Percentiles rank a stretch among this genome's conserved stretches.
Evolutionary conservation across 2,888 invertebrate genomes (phyloP).

Genomic region (Tuta absoluta): DNA sequence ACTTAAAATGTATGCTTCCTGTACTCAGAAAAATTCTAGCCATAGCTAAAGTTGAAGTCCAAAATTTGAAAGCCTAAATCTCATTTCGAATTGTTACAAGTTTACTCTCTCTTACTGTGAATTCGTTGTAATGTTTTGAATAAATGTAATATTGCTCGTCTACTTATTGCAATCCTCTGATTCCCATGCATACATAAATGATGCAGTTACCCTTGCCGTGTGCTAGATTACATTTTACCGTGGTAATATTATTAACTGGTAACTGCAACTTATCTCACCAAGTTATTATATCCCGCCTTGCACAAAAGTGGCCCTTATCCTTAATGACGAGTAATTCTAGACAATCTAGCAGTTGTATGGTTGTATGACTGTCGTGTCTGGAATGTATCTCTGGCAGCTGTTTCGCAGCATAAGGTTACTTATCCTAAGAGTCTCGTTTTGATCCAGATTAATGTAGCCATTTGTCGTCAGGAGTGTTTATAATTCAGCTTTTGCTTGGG

Average conservation of each 20-base stretch:
- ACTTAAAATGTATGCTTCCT: no score
- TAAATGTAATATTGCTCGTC: not conserved
- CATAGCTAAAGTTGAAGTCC: no score
- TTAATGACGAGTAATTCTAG: constrained; percentile 44
- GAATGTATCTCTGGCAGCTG: constrained; percentile 42
- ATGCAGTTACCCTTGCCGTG: constrained; percentile 11
- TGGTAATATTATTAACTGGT: constrained; percentile 12
- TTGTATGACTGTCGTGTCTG: constrained; percentile 40
- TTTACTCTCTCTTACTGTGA: no score
- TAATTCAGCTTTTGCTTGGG: no score
- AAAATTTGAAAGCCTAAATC: no score
- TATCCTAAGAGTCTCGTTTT: constrained; percentile 40
- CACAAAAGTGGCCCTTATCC: constrained; percentile 23
- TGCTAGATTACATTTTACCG: not conserved
- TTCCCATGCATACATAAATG: constrained; percentile 12
- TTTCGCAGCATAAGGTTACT: constrained; percentile 38
- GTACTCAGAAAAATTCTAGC: no score
- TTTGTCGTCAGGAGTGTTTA: constrained; percentile 11
- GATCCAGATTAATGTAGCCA: constrained; percentile 42
- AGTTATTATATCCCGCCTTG: constrained; percentile 9
- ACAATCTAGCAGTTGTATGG: constrained; percentile 43
- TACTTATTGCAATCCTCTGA: not conserved
- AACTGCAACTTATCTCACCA: constrained; percentile 8
- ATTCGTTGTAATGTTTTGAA: not conserved
- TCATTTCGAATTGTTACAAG: no score